Evolutionary conservation across 92 coral and sea anemone genomes (phyloP), one percentile per base, ranked within the genome.

Genomic region (Umimayanthus chanpuru): DNA sequence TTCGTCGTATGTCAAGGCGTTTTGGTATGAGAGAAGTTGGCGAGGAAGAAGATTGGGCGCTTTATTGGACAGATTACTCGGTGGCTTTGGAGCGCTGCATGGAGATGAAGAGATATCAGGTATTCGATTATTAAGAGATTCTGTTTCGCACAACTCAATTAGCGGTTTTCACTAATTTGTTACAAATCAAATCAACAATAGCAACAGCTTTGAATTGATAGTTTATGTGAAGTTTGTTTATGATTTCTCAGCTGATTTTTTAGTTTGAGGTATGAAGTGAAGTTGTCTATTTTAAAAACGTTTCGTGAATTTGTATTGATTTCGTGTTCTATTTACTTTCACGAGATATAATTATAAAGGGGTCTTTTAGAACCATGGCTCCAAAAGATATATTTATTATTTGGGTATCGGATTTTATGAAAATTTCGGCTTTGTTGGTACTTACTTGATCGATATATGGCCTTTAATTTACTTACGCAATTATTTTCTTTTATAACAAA

Each of bases 11-110:
- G 21, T 86, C 97, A 40, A 97, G 93, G 83, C 92, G 98, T 53
- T 97, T 97, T 82, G 99, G 98, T 16, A 97, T 97, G 99, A 96
- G 92, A 73, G 99, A 97, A 58, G 99, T 95, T 8, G 99, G 99
- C 1, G 99, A 97, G 40, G 99, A 97, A n/a, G 99, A 97, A 75
- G 99, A 97, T 30, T 97, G 99, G 99, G 89, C 98, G 28, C 90
- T 97, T 29, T 95, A 90, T 40, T 97, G 99, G 99, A 94, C 98
- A 4, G 99, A 97, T 88, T 94, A 93, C 50, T 95, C 99, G 25
- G 97, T 97, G 41, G 98, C 99, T 23, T 79, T 97, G 72, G 99
- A 97, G 86, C 91, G 99, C 7, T 97, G 99, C 85, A 97, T 97
- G 98, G 99, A 97, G 43, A 97, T 97, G 99, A 95, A 93, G 58